These are phyloP conservation scores for Microcebus jonahi DNA, from an alignment of 2,113 vertebrate species.

Conservation along the genomic window DNA sequence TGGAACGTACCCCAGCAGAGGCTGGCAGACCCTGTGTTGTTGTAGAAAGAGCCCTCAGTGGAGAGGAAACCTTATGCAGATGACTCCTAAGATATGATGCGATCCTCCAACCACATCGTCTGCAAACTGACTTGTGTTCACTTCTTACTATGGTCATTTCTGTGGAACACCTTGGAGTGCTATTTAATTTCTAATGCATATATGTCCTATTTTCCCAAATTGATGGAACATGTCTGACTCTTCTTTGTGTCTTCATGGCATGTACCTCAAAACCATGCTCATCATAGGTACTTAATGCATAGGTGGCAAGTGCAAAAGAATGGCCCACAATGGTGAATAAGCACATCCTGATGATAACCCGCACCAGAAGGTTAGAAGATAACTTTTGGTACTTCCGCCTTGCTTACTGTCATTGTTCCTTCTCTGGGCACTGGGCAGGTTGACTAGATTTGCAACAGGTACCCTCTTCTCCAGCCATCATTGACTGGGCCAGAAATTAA, in stretches of 20 bases:
- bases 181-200: not conserved
- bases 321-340: not conserved
- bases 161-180: not conserved
- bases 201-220: not conserved
- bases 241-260: not conserved
- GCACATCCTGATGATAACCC: not conserved
- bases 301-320: not conserved
- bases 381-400: not conserved
- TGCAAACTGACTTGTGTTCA: not conserved
- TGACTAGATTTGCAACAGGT: not conserved
- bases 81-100: not conserved
- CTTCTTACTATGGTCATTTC: not conserved
- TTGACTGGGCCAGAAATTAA: slow-evolving; percentile 1
- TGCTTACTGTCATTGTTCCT: not conserved
- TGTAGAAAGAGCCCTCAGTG: not conserved
- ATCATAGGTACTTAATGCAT: not conserved
- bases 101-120: not conserved
- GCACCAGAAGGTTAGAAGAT: not conserved
- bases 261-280: not conserved
- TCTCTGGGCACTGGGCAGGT: not conserved
- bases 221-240: not conserved
- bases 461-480: not conserved
- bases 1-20: not conserved
- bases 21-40: fast-evolving
- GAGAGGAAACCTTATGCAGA: not conserved